A percentile compares a stretch with the other conserved stretches of the same genome.
Evolutionary conservation across 1,140 invertebrate genomes (phyloP).

Genomic region (Drosophila prosaltans): DNA sequence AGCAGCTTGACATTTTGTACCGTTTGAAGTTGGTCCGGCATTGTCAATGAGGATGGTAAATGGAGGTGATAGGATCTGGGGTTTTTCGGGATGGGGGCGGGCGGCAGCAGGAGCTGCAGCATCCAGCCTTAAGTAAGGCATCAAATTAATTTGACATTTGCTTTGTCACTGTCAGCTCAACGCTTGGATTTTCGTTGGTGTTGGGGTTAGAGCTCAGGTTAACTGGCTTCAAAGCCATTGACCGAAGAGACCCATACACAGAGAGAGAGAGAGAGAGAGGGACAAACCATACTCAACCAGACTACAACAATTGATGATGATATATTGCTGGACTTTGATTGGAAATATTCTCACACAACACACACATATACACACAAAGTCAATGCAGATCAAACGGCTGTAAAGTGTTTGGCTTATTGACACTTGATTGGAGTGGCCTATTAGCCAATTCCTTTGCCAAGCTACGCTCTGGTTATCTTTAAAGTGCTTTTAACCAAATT

Average conservation of each 20-base stretch:
- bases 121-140: constrained; percentile 52
- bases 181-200: constrained; percentile 40
- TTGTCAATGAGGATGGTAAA: constrained; percentile 15
- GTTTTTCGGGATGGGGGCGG: background rate
- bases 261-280: background rate
- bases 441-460: constrained; percentile 6
- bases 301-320: constrained; percentile 63
- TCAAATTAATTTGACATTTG: constrained; percentile 79
- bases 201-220: constrained; percentile 31
- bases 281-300: constrained; percentile 9
- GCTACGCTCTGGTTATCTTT: constrained; percentile 8
- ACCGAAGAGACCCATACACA: constrained; percentile 25
- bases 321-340: constrained; percentile 55
- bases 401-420: constrained; percentile 63
- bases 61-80: background rate
- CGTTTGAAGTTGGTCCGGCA: constrained; percentile 51
- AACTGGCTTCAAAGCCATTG: constrained; percentile 38
- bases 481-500: constrained; percentile 60
- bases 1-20: constrained; percentile 40
- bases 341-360: constrained; percentile 33
- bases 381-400: constrained; percentile 38
- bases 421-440: constrained; percentile 37
- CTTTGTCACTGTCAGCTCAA: constrained; percentile 69
- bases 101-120: background rate
- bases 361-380: constrained; percentile 13